Conservation (phyloP, 2,797 vertebrate species). For the Chanos chanos region DNA sequence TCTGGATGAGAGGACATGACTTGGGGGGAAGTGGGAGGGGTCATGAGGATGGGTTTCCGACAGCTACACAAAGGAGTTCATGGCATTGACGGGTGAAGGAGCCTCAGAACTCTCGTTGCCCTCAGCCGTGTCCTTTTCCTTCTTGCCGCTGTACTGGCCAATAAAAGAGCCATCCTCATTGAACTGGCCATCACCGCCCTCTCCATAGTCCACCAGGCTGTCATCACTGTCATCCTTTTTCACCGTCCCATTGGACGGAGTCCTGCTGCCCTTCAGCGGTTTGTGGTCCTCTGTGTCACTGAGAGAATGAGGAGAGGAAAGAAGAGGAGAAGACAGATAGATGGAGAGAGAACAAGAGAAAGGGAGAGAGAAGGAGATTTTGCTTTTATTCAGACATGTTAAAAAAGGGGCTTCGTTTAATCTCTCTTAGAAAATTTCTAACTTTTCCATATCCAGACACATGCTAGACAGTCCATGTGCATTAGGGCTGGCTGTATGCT, state of each 20-base stretch:
- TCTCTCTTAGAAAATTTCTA: too few relatives aligned
- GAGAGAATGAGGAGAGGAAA: conserved; percentile 26
- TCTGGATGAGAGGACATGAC: conserved; percentile 57
- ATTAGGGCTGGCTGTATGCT: too few relatives aligned
- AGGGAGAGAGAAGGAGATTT: not conserved
- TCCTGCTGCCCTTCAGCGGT: conserved; percentile 94
- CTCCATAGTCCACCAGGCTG: conserved; percentile 97
- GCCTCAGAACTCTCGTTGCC: conserved; percentile 98
- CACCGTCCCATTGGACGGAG: conserved; percentile 94
- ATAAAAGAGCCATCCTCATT: conserved; percentile 98
- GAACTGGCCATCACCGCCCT: conserved; percentile 98
- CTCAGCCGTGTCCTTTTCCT: conserved; percentile 95
- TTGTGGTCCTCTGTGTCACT: conserved; percentile 98
- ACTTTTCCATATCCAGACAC: too few relatives aligned
- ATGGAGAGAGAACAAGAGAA: not conserved
- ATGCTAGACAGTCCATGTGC: too few relatives aligned
- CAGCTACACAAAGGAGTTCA: conserved; percentile 96
- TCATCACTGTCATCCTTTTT: conserved; percentile 96
- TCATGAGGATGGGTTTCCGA: conserved; percentile 47
- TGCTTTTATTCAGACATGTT: too few relatives aligned
- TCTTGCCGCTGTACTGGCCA: conserved; percentile 97
- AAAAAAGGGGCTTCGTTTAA: too few relatives aligned
- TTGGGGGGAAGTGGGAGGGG: conserved; percentile 38
- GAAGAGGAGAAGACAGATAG: not conserved
- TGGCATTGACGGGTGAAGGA: conserved; percentile 96